Evolutionary conservation across 2,888 invertebrate species (phyloP).

Genomic region (Linhomoeus sp.): DNA sequence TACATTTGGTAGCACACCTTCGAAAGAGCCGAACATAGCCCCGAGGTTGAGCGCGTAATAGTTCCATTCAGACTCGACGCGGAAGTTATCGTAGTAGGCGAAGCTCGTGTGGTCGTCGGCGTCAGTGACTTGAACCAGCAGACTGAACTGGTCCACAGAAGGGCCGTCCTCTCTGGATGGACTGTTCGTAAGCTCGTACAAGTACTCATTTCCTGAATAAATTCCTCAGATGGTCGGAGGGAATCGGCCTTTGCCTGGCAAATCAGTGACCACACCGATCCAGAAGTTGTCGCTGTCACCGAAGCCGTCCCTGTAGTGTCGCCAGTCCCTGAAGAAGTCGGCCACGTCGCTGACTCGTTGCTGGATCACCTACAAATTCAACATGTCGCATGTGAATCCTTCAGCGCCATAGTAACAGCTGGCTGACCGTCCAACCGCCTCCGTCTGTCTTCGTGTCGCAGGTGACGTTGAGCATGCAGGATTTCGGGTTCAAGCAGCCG

Average conservation of each 20-base stretch:
- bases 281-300: constrained; percentile 2
- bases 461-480: not conserved
- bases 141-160: too few species aligned
- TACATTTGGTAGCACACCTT: not conserved
- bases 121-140: constrained; percentile 1
- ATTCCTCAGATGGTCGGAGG: not conserved
- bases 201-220: constrained; percentile 1
- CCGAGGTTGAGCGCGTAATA: not conserved
- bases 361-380: not conserved
- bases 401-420: not conserved
- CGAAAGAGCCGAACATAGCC: not conserved
- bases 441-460: constrained; percentile 1
- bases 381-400: not conserved
- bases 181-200: not conserved
- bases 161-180: not conserved
- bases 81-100: not conserved
- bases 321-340: not conserved
- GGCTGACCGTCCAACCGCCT: constrained; percentile 1
- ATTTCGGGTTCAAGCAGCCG: not conserved
- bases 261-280: not conserved
- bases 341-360: not conserved
- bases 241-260: not conserved
- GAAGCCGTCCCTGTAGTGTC: not conserved
- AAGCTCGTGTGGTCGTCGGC: not conserved
- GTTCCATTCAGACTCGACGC: not conserved